A percentile compares a stretch with the other conserved stretches of the same genome.
Evolutionary conservation across 2,113 vertebrate genomes (phyloP).

Genomic region (Pyrgilauda ruficollis): DNA sequence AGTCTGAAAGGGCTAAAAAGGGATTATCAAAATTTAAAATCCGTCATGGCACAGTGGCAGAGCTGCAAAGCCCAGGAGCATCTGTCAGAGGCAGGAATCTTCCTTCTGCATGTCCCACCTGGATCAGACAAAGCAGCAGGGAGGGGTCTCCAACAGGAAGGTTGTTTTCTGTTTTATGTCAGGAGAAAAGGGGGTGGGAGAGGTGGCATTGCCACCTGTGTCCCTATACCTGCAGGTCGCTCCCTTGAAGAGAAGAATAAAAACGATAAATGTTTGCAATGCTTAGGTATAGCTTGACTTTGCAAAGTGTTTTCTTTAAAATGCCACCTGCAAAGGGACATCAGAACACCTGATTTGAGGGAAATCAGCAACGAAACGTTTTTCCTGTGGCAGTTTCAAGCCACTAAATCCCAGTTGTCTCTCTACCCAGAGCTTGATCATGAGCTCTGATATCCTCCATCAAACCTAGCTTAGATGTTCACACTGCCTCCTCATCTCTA

Average conservation of each 20-base stretch:
- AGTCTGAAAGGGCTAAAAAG: slow-evolving; percentile 45
- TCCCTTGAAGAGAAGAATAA: not conserved
- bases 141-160: not conserved
- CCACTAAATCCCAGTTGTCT: not conserved
- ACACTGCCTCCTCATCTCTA: slow-evolving; percentile 20
- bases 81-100: not conserved
- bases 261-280: rapidly evolving
- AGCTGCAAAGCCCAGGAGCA: not conserved
- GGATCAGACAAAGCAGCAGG: not conserved
- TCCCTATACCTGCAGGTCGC: not conserved
- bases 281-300: not conserved
- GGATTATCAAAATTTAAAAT: slow-evolving; percentile 66
- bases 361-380: not conserved
- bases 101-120: not conserved
- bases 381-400: not conserved
- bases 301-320: not conserved
- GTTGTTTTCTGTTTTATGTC: not conserved
- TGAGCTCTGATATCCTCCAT: not conserved
- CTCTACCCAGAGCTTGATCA: not conserved
- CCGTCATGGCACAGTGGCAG: not conserved
- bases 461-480: not conserved
- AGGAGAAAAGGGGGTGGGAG: not conserved
- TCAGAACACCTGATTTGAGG: not conserved
- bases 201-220: not conserved
- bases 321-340: not conserved